A percentile compares a stretch with the other conserved stretches of the same genome.
phyloP scores from a whole-genome alignment of 2,113 vertebrate genomes.

The Xenopus borealis region DNA sequence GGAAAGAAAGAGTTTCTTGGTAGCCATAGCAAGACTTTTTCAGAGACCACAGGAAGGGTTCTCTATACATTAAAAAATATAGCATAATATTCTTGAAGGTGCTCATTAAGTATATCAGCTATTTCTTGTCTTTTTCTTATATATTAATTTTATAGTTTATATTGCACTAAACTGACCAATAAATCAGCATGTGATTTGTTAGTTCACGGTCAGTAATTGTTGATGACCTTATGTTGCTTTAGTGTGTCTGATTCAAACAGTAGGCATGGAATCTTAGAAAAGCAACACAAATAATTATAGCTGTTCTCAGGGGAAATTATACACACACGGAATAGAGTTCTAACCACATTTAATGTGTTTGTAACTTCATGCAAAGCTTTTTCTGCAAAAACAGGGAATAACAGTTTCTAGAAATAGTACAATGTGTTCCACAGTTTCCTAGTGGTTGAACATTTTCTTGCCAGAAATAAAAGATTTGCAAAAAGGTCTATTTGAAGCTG shows the following conservation, averaged over 20 bases:
- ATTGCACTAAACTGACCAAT: neutral
- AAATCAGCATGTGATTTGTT: conserved; percentile 3
- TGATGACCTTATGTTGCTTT: neutral
- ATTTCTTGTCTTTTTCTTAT: no score
- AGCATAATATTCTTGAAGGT: no score
- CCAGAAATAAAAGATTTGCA: conserved; percentile 1
- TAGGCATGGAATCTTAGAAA: neutral
- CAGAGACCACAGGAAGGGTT: no score
- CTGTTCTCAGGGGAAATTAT: neutral
- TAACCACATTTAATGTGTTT: conserved; percentile 9
- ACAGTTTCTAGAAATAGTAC: conserved; percentile 8
- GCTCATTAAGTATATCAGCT: no score
- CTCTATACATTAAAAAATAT: no score
- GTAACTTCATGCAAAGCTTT: conserved; percentile 6
- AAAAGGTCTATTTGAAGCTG: conserved; percentile 16
- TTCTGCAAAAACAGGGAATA: neutral
- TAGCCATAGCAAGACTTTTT: no score
- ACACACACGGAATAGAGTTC: neutral
- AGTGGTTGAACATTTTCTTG: conserved; percentile 1
- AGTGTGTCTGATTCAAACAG: neutral
- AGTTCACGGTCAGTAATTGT: neutral
- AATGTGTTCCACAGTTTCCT: neutral
- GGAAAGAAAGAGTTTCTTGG: no score
- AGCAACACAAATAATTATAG: neutral
- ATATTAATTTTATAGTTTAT: neutral